A percentile compares a stretch with the other conserved stretches of the same genome.
Evolutionary conservation across 2,797 vertebrate species (phyloP).

Genomic region (Leptodactylus fallax): DNA sequence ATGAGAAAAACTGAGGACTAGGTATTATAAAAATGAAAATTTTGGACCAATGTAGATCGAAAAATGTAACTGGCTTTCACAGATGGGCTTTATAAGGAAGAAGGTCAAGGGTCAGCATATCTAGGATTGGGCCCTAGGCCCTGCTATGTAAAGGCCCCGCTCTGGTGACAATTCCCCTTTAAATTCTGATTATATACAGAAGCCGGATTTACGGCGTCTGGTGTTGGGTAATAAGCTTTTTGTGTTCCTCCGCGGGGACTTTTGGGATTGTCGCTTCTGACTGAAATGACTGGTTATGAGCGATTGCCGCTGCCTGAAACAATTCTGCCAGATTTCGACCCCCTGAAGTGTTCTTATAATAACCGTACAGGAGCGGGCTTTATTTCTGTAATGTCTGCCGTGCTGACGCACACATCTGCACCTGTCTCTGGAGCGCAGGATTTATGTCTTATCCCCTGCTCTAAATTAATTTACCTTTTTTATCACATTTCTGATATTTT

Average conservation of each 20-base stretch:
- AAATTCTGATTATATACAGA: not conserved
- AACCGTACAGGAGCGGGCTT: not conserved
- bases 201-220: not conserved
- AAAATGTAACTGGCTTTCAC: too few relatives aligned
- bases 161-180: not conserved
- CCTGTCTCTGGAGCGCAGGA: not conserved
- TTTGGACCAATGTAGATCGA: not conserved
- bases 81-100: too few relatives aligned
- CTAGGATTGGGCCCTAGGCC: not conserved
- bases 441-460: not conserved
- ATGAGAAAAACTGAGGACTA: not conserved
- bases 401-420: not conserved
- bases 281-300: not conserved
- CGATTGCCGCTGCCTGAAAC: not conserved
- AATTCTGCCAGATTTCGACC: not conserved
- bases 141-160: not conserved
- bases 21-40: not conserved
- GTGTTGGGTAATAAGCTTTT: not conserved
- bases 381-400: not conserved
- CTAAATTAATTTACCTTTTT: not conserved
- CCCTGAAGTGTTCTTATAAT: not conserved
- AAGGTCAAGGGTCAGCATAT: not conserved
- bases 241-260: not conserved
- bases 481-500: not conserved
- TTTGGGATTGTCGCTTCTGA: not conserved